Conservation (phyloP, 2,797 vertebrate genomes). For the Esox masquinongy region DNA sequence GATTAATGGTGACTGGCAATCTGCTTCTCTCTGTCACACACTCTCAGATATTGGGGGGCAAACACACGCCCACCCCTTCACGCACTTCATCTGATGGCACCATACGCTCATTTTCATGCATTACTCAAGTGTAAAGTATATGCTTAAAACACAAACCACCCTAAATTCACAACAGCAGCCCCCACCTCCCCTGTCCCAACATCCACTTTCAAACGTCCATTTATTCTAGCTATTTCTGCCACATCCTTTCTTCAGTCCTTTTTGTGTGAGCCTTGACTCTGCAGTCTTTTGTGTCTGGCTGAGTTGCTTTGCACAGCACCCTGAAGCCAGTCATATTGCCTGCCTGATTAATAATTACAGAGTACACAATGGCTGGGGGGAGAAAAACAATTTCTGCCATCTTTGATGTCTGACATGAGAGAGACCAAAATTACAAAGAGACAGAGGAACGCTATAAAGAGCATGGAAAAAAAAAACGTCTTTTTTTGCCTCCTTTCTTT, state of each 20-base stretch:
- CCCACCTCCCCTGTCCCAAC: constrained; percentile 26
- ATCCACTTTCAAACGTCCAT: neutral
- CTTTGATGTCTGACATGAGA: constrained; percentile 83
- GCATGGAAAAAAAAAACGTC: constrained; percentile 52
- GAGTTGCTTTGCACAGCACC: constrained; percentile 42
- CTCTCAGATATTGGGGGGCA: neutral
- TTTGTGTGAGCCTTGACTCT: constrained; percentile 32
- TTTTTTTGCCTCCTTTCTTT: constrained; percentile 48
- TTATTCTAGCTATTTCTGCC: constrained; percentile 57
- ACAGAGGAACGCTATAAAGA: constrained; percentile 70
- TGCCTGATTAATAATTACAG: constrained; percentile 83
- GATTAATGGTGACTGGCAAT: constrained; percentile 77
- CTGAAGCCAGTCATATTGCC: constrained; percentile 70
- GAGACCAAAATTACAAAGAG: constrained; percentile 83
- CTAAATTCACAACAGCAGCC: constrained; percentile 23
- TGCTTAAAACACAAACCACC: neutral
- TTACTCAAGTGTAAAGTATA: neutral
- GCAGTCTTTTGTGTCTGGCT: constrained; percentile 70
- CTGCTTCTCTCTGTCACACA: constrained; percentile 63
- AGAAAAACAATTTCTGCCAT: constrained; percentile 68
- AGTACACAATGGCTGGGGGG: constrained; percentile 64
- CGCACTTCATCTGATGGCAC: neutral
- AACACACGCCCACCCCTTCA: neutral
- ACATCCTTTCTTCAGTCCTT: constrained; percentile 51
- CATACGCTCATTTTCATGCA: neutral